A percentile compares a stretch with the other conserved stretches of the same genome.
These are phyloP conservation scores for Synergus itoensis DNA, from an alignment of 2,888 invertebrate species.

Conservation along the genomic window DNA sequence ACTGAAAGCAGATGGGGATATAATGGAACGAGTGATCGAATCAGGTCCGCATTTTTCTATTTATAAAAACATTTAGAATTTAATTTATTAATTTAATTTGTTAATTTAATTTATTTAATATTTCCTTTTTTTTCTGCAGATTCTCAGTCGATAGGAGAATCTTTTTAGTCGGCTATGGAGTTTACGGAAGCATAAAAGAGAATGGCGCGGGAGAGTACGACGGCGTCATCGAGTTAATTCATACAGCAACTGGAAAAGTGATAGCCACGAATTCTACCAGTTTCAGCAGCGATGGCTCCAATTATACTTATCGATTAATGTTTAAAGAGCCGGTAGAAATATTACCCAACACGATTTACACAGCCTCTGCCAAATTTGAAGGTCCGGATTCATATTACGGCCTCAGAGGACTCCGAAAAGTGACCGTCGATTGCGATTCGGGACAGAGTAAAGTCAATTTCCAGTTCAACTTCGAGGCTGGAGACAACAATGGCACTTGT, in stretches of 20 bases:
- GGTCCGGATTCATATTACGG: conserved; percentile 94
- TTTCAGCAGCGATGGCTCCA: conserved; percentile 89
- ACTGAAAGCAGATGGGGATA: conserved; percentile 92
- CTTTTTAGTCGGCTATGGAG: conserved; percentile 90
- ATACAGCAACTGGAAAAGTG: conserved; percentile 86
- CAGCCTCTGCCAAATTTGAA: conserved; percentile 89
- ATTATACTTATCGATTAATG: conserved; percentile 88
- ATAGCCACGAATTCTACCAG: conserved; percentile 87
- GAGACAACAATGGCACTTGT: conserved; percentile 91
- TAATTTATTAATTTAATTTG: neutral
- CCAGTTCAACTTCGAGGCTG: conserved; percentile 91
- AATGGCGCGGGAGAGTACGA: conserved; percentile 89
- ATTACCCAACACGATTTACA: conserved; percentile 87
- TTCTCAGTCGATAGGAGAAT: conserved; percentile 90
- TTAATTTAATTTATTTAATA: neutral
- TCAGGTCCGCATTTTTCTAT: conserved; percentile 78
- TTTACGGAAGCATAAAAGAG: conserved; percentile 86
- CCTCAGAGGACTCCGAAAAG: conserved; percentile 87
- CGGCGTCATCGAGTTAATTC: conserved; percentile 88
- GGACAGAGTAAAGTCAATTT: conserved; percentile 89
- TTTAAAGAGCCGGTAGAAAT: conserved; percentile 93
- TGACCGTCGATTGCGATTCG: conserved; percentile 86
- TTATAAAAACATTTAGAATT: neutral
- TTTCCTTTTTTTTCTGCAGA: conserved; percentile 74
- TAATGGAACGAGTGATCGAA: conserved; percentile 89